Conservation (phyloP, 2,888 invertebrate genomes). For the Drosophila limbata region DNA sequence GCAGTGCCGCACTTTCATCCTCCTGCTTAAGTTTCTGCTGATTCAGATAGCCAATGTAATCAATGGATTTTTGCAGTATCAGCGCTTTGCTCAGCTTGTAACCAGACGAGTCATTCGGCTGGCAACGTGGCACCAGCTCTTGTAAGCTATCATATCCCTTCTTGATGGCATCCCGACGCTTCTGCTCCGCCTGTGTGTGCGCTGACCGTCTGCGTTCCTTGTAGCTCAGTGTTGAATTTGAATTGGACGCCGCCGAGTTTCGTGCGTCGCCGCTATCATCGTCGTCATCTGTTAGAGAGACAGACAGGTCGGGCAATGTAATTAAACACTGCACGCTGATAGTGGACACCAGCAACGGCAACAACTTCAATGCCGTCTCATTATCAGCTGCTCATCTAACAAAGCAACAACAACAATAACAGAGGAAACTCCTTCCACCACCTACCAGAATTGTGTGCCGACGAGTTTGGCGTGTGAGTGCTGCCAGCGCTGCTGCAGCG, state of each 20-base stretch:
- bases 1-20: slow-evolving; percentile 95
- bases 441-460: slow-evolving; percentile 92
- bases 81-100: slow-evolving; percentile 98
- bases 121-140: slow-evolving; percentile 96
- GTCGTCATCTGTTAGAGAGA: slow-evolving; percentile 86
- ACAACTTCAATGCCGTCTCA: slow-evolving; percentile 40
- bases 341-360: slow-evolving; percentile 30
- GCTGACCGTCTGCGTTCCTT: slow-evolving; percentile 97
- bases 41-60: slow-evolving; percentile 95
- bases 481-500: slow-evolving; percentile 92
- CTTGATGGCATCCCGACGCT: slow-evolving; percentile 97
- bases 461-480: slow-evolving; percentile 91
- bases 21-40: slow-evolving; percentile 97
- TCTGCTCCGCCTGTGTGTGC: slow-evolving; percentile 98
- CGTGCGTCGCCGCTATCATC: slow-evolving; percentile 88
- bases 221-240: slow-evolving; percentile 90
- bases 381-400: slow-evolving; percentile 58
- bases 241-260: slow-evolving; percentile 61
- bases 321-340: slow-evolving; percentile 56
- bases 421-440: slow-evolving; percentile 9
- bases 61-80: slow-evolving; percentile 95
- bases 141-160: slow-evolving; percentile 98
- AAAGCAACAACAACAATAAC: slow-evolving; percentile 27
- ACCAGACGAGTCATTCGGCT: slow-evolving; percentile 95
- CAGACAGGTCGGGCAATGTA: slow-evolving; percentile 35